A percentile compares a stretch with the other conserved stretches of the same genome.
phyloP scores from a whole-genome alignment of 2,797 vertebrate species.

The Silurus lanzhouensis region DNA sequence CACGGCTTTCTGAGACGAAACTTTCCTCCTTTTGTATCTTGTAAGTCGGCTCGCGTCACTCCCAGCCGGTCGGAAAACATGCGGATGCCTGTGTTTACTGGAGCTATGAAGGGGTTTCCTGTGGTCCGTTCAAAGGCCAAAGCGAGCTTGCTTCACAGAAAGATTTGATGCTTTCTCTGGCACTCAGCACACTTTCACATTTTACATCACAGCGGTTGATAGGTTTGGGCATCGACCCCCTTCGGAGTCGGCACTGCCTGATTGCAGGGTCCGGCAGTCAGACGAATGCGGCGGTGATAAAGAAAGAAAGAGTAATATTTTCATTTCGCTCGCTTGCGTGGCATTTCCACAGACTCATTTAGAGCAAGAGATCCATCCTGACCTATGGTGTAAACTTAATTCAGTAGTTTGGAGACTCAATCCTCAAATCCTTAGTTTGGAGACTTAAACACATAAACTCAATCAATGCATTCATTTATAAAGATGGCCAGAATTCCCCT shows the following conservation, averaged over 20 bases:
- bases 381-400: slow-evolving; percentile 57
- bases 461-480: slow-evolving; percentile 53
- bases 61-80: slow-evolving; percentile 21
- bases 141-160: background rate
- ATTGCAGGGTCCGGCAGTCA: slow-evolving; percentile 62
- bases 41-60: slow-evolving; percentile 22
- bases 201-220: slow-evolving; percentile 57
- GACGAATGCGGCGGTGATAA: slow-evolving; percentile 59
- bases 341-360: slow-evolving; percentile 33
- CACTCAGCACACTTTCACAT: slow-evolving; percentile 35
- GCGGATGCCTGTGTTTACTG: slow-evolving; percentile 13
- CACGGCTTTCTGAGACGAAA: slow-evolving; percentile 42
- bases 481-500: slow-evolving; percentile 62
- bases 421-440: slow-evolving; percentile 62
- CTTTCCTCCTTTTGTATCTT: slow-evolving; percentile 20
- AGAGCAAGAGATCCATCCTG: slow-evolving; percentile 54
- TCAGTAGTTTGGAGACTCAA: slow-evolving; percentile 70
- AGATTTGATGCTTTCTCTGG: slow-evolving; percentile 55
- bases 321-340: slow-evolving; percentile 66
- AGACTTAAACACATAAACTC: slow-evolving; percentile 49
- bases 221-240: slow-evolving; percentile 49
- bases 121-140: slow-evolving; percentile 9
- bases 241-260: slow-evolving; percentile 55
- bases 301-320: slow-evolving; percentile 62
- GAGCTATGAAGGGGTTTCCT: slow-evolving; percentile 30